Conservation (phyloP, 2,888 invertebrate genomes). For the Sesamia inferens region DNA sequence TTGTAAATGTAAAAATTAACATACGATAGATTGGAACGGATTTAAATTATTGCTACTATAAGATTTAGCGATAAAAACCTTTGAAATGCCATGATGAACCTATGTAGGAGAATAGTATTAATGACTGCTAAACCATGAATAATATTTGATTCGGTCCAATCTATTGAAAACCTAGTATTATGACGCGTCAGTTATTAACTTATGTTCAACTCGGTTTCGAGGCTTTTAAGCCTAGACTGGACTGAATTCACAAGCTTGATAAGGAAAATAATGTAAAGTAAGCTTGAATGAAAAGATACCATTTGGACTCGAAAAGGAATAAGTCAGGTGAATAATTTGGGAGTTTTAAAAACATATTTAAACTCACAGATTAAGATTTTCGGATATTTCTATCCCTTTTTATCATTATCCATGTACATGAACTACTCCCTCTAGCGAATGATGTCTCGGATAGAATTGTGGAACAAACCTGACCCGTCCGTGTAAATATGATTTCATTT, state of each 20-base stretch:
- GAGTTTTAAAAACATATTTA: neutral
- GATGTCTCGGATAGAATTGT: neutral
- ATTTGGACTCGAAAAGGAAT: neutral
- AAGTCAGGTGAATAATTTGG: neutral
- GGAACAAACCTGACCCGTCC: neutral
- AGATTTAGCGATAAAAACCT: neutral
- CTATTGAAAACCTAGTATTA: constrained; percentile 27
- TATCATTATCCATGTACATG: neutral
- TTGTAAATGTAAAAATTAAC: constrained; percentile 38
- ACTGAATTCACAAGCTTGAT: constrained; percentile 21
- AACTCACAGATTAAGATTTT: neutral
- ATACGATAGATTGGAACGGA: constrained; percentile 14
- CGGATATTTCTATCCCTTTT: neutral
- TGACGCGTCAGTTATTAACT: constrained; percentile 10
- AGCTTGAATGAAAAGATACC: fast-evolving
- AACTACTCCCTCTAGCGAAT: neutral
- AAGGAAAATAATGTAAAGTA: constrained; percentile 17
- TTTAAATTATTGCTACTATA: constrained; percentile 2
- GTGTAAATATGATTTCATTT: neutral
- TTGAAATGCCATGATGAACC: neutral
- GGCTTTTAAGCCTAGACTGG: constrained; percentile 9
- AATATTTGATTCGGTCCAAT: constrained; percentile 9
- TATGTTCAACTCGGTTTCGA: constrained; percentile 20
- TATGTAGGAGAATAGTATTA: neutral
- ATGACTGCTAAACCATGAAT: neutral